Evolutionary conservation across 2,888 invertebrate species (phyloP).

Genomic region (Phragmatobia fuliginosa): DNA sequence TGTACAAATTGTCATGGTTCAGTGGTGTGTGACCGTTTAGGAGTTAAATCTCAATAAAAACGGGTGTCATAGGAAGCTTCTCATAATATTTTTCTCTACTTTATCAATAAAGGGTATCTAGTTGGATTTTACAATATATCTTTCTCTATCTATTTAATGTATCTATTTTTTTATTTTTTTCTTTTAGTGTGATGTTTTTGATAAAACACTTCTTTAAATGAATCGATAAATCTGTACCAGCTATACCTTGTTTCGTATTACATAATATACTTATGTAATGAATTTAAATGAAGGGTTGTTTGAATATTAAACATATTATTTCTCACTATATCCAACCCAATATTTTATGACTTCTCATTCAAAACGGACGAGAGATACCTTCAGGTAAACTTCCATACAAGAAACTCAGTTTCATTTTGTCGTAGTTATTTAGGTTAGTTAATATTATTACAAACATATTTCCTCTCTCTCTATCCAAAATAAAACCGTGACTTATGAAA

Average conservation of each 20-base stretch:
- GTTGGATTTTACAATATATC: too few relatives aligned
- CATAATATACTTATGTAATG: too few relatives aligned
- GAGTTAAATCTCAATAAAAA: neutral
- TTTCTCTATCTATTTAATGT: too few relatives aligned
- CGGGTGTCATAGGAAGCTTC: neutral
- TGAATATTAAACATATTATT: neutral
- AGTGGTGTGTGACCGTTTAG: neutral
- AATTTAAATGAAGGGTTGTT: neutral
- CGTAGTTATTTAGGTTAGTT: too few relatives aligned
- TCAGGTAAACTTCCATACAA: too few relatives aligned
- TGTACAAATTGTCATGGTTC: conserved; percentile 20
- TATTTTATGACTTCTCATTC: too few relatives aligned
- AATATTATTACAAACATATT: too few relatives aligned
- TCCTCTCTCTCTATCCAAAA: neutral
- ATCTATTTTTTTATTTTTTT: too few relatives aligned
- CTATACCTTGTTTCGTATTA: neutral
- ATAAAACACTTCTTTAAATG: neutral
- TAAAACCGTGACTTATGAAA: neutral
- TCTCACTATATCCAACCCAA: neutral
- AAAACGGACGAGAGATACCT: too few relatives aligned
- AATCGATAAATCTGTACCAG: neutral
- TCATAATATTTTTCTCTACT: too few relatives aligned
- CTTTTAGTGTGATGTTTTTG: neutral
- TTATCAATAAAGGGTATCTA: too few relatives aligned
- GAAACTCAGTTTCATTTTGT: too few relatives aligned